Evolutionary conservation across 2,888 invertebrate species (phyloP).

Genomic region (Lasius platythorax): DNA sequence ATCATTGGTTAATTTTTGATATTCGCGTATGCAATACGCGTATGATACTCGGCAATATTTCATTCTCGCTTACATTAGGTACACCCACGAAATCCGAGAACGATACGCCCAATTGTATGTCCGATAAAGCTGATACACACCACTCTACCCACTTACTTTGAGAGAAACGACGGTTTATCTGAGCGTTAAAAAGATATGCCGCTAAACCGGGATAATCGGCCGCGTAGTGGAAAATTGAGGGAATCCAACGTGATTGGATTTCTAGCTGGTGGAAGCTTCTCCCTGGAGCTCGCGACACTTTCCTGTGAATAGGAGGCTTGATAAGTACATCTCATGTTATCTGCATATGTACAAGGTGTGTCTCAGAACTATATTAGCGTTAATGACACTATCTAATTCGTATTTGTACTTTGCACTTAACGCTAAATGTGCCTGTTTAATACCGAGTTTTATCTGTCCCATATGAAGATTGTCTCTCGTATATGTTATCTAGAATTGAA

Average conservation of each 20-base stretch:
- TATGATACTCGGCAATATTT: not conserved
- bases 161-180: slow-evolving; percentile 41
- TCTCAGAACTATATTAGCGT: not conserved
- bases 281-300: not conserved
- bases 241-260: slow-evolving; percentile 27
- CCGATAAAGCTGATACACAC: slow-evolving; percentile 15
- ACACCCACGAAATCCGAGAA: slow-evolving; percentile 3
- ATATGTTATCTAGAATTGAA: not conserved
- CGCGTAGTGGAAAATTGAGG: slow-evolving; percentile 36
- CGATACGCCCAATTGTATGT: slow-evolving; percentile 28
- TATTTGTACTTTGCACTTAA: not conserved
- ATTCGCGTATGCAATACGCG: not conserved
- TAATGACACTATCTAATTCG: not conserved
- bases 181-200: slow-evolving; percentile 48
- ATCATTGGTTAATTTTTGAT: not conserved
- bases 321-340: not conserved
- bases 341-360: not conserved
- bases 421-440: not conserved
- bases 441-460: not conserved
- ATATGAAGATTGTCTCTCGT: not conserved
- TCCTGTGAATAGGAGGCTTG: not conserved
- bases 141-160: not conserved
- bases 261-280: not conserved
- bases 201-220: slow-evolving; percentile 18
- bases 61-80: not conserved